Base-by-base conservation (phyloP, 2,113 vertebrate species). In the Accipiter virgatus region DNA sequence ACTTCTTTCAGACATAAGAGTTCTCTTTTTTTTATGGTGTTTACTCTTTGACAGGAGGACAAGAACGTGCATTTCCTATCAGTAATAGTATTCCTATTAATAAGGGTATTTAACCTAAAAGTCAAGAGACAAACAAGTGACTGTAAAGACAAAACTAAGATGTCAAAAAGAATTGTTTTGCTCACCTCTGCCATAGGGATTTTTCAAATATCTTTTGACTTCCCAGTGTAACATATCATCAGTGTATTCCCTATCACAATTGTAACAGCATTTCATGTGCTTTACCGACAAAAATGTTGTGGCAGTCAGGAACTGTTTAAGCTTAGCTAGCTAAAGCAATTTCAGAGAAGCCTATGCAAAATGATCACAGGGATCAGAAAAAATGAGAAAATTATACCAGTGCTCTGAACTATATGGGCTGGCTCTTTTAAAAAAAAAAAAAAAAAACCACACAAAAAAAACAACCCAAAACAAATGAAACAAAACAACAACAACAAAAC, bases 151-250 rank as follows among this genome's bases (percentile, higher is more conserved):
- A 81, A 75, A 92, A 91, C 15, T 32, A 48, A 78, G 38, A 47
- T 2, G 1, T 77, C 61, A 47, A 56, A 43, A 92, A n/a, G 17
- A 43, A 25, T 36, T n/a, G 1, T 36, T 8, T 65, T 71, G 15
- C 10, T 79, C 8, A 15, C 8, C 3, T 79, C 18, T 90, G 3
- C 59, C 45, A n/a, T 19, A n/a, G 34, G 15, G 7, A 21, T 61
- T 84, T 68, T 87, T 42, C n/a, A 71, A 43, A 9, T 53, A 27
- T 27, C 23, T 89, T 95, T 66, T 68, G 8, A 59, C 20, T 91
- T 68, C 3, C 0, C 0, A 47, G 26, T 42, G 14, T 62, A 91
- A 43, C 21, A 31, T 3, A 40, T 48, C 3, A 1, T 23, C 22
- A 40, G 16, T 78, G 27, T 53, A 18, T 42, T 73, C 65, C 29